Base-by-base conservation (phyloP, 2,888 invertebrate genomes). In the Drosophila limbata region DNA sequence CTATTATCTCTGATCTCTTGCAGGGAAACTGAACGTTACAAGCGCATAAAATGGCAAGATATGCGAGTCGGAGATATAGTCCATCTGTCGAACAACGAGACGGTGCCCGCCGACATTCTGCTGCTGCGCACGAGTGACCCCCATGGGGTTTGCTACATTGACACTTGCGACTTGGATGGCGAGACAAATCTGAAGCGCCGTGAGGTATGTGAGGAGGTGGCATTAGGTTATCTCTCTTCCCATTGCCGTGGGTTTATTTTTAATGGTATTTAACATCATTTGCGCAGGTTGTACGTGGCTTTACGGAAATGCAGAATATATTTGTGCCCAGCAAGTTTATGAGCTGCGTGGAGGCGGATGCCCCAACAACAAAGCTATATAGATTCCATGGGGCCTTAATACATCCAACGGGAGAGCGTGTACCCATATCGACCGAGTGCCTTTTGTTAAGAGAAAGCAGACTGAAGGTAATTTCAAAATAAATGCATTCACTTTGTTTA, bases 111-210 rank as follows among this genome's bases (percentile, higher is more conserved):
- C 0, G 99, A 99, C 93, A 96, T 99, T 90, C 94, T 99, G 69
- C 93, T 99, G 65, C 94, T 99, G 70, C 95, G 96, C 86, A 96
- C 97, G 63, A 97, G 98, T 88, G 98, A 97, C 93, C 94, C 96
- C 9, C 94, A 96, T 90, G 98, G 98, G 44, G 94, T 97, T 66
- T 98, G 98, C 91, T 98, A 97, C 93, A 95, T 99, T 79, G 99
- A 99, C 93, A 99, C 99, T 0, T 97, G 98, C 91, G 98, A 99
- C 93, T 94, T 99, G 90, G 99, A 99, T 91, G 99, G 99, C 10
- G 99, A 99, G 93, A 97, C 97, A 48, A 99, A 98, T 93, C 94
- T 99, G 71, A 99, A 99, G 92, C 97, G 98, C 91, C 94, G 98
- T 80, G 95, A 97, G 91, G 96, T 97, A 48, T 80, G 83, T 71